Evolutionary conservation across 2,888 invertebrate genomes (phyloP), one percentile per base, ranked within the genome.

Genomic region (Conops quadrifasciatus): DNA sequence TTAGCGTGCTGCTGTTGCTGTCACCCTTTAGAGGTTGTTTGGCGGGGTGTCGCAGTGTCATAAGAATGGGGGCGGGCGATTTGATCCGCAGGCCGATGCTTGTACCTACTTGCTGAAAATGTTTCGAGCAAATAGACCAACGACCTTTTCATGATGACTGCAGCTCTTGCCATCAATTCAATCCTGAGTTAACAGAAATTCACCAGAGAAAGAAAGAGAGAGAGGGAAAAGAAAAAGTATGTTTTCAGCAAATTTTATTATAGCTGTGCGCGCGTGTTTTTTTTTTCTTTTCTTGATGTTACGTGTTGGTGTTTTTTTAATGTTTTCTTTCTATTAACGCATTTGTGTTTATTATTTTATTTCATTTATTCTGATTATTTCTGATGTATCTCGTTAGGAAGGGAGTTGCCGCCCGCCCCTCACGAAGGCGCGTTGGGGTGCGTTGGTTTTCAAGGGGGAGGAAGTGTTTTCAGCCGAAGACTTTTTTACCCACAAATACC

Each of bases 401-500:
- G 59, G 16, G 51, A 21, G 19, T 66, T 51, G 13, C 53, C 63
- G 47, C 21, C 63, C 36, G 58, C 59, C 19, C 4, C 30, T 21
- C 21, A 59, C 15, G n/a, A 51, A 16, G 60, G 60, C n/a, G 43
- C 36, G 62, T 13, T 63, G 45, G 11, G 43, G 63, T 28, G 59
- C 13, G 7, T 21, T n/a, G n/a, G 16, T 7, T n/a, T 28, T 45
- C 11, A 45, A 16, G 16, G 7, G 45, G 21, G 63, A 19, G 13
- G 24, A 19, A 21, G 45, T 63, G 63, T 15, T 62, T 26, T 36
- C 30, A n/a, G 28, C 11, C 21, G 24, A 13, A 15, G 59, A 15
- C 15, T 56, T 19, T 24, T 1, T 43, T 56, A 56, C 67, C 74
- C 73, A 75, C 72, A 73, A 75, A 74, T 70, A 75, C 71, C 72